Conservation (phyloP, 2,797 vertebrate genomes). For the Tolypeutes matacus region DNA sequence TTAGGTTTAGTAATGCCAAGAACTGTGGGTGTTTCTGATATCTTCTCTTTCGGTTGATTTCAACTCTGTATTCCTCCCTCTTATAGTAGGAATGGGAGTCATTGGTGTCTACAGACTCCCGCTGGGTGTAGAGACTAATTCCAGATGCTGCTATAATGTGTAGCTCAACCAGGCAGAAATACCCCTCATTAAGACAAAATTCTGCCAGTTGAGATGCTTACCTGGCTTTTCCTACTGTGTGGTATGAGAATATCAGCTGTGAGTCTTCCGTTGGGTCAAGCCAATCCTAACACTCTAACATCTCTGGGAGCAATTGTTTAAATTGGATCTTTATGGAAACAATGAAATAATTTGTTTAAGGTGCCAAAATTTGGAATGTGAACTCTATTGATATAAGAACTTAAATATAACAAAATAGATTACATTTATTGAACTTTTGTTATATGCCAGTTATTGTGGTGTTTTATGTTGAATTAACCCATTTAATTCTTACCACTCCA, state of each 20-base stretch:
- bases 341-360: conserved; percentile 55
- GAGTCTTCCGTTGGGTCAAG: conserved; percentile 27
- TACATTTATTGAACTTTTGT: background rate
- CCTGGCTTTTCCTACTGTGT: conserved; percentile 69
- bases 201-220: conserved; percentile 68
- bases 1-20: conserved; percentile 46
- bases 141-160: conserved; percentile 71
- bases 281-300: background rate
- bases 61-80: conserved; percentile 10
- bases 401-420: background rate
- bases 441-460: background rate
- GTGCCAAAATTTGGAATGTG: conserved; percentile 45
- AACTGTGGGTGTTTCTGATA: conserved; percentile 39
- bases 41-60: conserved; percentile 57
- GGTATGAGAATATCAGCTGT: background rate
- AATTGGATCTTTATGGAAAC: conserved; percentile 31
- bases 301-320: conserved; percentile 25
- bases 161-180: conserved; percentile 77
- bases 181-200: conserved; percentile 75
- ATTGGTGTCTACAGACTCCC: conserved; percentile 50
- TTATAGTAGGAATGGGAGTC: conserved; percentile 53
- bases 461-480: conserved; percentile 41
- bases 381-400: background rate
- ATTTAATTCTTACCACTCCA: conserved; percentile 20
- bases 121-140: conserved; percentile 62